Base-by-base conservation (phyloP, 1,140 invertebrate species). In the Drosophila kikkawai region DNA sequence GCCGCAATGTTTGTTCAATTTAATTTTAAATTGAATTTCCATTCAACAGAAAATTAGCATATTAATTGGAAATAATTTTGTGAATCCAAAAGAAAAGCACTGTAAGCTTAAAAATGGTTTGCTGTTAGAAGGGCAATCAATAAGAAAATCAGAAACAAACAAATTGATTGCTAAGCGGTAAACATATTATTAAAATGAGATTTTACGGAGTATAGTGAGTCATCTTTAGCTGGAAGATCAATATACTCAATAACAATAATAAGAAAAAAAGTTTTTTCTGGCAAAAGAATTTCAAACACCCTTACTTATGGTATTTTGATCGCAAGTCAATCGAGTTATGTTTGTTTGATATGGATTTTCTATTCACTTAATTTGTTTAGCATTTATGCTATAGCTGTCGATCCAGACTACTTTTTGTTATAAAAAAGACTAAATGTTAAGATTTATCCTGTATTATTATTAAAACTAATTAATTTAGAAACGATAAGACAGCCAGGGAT, bases 11-110 rank as follows among this genome's bases (percentile, higher is more conserved):
- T 22, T 55, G 53, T 9, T 39, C 53, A 26, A 39, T 55, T 55
- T 55, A 55, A 55, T 55, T 39, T 56, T 7, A 26, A 56, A 39
- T 56, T 39, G 19, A 39, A 56, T 56, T 50, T 51, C 3, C n/a
- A 34, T 51, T n/a, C 7, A 11, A 2, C 19, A 56, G 53, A 2
- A 56, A 56, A 56, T 56, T 56, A 39, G 53, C 53, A 56, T 56
- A 26, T 56, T 56, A n/a, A 56, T 39, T 39, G 53, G 19, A 56
- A 56, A 39, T 56, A 56, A n/a, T 56, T 39, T 26, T 11, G 1
- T 8, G 11, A 39, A 39, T 55, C 17, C 34, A 7, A 55, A 55
- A 7, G 19, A 55, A 37, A 37, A 55, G 17, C 51, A 8, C 15
- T 22, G 19, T 19, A 55, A 39, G 19, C 36, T 8, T 9, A 7